A percentile compares a stretch with the other conserved stretches of the same genome.
phyloP scores from a whole-genome alignment of 2,888 invertebrate species.

The Masnerella sp. region DNA sequence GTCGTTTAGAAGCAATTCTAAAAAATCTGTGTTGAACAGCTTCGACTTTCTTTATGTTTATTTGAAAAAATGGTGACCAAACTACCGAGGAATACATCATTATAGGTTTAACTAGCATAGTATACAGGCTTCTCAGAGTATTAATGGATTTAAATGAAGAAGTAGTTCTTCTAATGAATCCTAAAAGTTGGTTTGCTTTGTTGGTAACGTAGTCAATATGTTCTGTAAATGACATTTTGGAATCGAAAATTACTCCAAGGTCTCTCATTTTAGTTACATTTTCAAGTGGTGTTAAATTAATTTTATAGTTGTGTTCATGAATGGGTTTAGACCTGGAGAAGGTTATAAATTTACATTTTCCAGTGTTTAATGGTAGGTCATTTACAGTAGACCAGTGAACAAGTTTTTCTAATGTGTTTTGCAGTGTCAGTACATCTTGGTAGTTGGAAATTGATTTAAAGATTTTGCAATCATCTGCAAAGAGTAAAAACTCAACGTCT shows the following conservation, averaged over 20 bases:
- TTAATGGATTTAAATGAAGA: background rate
- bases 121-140: background rate
- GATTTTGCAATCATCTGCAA: conserved; percentile 12
- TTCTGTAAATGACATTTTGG: background rate
- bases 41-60: conserved; percentile 5
- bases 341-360: conserved; percentile 10
- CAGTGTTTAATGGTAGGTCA: background rate
- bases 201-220: background rate
- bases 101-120: background rate
- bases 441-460: background rate
- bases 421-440: background rate
- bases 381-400: conserved; percentile 3
- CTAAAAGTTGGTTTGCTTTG: background rate
- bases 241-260: conserved; percentile 8
- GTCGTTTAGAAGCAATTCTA: background rate
- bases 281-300: background rate
- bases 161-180: background rate
- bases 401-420: background rate
- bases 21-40: conserved; percentile 4
- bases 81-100: background rate
- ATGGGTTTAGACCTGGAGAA: conserved; percentile 7
- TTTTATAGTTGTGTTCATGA: background rate
- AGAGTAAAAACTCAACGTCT: conserved; percentile 7
- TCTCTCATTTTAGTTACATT: background rate
- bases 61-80: conserved; percentile 2